Conservation (phyloP, 2,797 vertebrate species). For the Epinephelus awoara region DNA sequence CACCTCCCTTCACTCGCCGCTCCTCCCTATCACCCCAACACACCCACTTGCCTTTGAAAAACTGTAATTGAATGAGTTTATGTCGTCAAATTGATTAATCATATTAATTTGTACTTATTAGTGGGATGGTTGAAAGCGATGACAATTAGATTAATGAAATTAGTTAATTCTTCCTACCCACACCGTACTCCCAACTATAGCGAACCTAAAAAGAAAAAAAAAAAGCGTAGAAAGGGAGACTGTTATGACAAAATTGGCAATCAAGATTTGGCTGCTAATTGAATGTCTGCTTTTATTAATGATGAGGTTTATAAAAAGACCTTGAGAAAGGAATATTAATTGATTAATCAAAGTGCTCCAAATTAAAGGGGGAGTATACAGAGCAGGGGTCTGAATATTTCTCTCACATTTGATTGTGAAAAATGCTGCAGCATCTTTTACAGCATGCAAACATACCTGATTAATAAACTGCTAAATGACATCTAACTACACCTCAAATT, state of each 20-base stretch:
- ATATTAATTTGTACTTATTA: slow-evolving; percentile 98
- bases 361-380: slow-evolving; percentile 72
- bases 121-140: slow-evolving; percentile 93
- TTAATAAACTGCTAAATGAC: slow-evolving; percentile 7
- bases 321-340: slow-evolving; percentile 93
- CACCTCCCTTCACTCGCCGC: slow-evolving; percentile 62
- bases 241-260: slow-evolving; percentile 90
- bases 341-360: slow-evolving; percentile 89
- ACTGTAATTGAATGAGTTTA: slow-evolving; percentile 97
- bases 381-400: slow-evolving; percentile 52
- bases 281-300: slow-evolving; percentile 99
- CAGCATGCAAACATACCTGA: slow-evolving; percentile 17
- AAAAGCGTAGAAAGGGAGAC: slow-evolving; percentile 79
- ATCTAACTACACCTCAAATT: not conserved
- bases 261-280: slow-evolving; percentile 93
- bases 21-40: slow-evolving; percentile 87
- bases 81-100: slow-evolving; percentile 99
- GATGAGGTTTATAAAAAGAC: slow-evolving; percentile 94
- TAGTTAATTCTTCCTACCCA: slow-evolving; percentile 85
- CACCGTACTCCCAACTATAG: slow-evolving; percentile 80
- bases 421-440: slow-evolving; percentile 27
- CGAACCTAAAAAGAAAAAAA: slow-evolving; percentile 60
- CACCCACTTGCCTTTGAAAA: slow-evolving; percentile 93
- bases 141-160: slow-evolving; percentile 98
- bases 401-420: slow-evolving; percentile 45